Conservation (phyloP, 2,113 vertebrate species). For the Ammospiza caudacuta region DNA sequence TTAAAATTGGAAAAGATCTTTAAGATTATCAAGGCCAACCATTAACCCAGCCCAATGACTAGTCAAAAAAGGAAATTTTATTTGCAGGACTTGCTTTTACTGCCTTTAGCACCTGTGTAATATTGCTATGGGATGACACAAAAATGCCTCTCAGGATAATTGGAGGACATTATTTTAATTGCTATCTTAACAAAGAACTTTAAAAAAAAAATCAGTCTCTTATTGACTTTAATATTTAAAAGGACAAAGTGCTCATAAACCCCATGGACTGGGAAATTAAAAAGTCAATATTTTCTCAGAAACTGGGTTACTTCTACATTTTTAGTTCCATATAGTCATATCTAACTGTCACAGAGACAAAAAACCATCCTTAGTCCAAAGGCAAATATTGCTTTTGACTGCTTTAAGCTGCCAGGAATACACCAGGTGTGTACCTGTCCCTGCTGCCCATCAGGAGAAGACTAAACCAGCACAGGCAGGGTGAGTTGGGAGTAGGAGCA, state of each 20-base stretch:
- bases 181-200: neutral
- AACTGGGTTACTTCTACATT: neutral
- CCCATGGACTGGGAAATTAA: neutral
- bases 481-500: neutral
- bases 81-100: neutral
- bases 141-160: neutral
- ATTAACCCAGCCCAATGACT: neutral
- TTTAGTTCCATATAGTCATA: neutral
- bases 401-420: neutral
- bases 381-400: neutral
- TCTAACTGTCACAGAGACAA: neutral
- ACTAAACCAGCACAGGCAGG: neutral
- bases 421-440: neutral
- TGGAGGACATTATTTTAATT: neutral
- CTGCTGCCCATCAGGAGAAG: neutral
- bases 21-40: neutral
- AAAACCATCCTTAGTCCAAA: neutral
- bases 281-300: neutral
- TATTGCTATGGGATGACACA: neutral
- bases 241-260: neutral
- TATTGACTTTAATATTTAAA: neutral
- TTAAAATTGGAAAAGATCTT: neutral
- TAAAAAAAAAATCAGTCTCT: neutral
- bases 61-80: neutral
- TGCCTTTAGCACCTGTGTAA: neutral